Evolutionary conservation across 2,113 vertebrate species (phyloP), one percentile per base, ranked within the genome.

Genomic region (Gymnorhina tibicen): DNA sequence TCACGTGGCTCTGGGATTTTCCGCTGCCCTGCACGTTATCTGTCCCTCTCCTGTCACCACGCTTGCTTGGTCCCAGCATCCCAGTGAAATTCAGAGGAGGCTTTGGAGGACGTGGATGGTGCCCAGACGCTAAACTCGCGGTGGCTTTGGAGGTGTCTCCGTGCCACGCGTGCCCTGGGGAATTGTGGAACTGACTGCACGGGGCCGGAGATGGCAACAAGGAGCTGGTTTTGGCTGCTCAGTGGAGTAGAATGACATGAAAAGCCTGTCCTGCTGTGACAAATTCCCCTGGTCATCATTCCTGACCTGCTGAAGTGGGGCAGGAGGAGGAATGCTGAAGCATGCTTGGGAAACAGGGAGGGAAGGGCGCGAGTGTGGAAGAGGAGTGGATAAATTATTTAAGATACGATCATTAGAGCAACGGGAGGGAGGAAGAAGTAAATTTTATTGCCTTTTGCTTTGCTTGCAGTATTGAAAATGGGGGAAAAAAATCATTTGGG

Each of bases 361-460:
- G 10, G 75, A 79, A 91, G 67, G 64, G 39, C 0, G 0, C 23
- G 64, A 53, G 70, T 3, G 10, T 21, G 4, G 87, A 41, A 60
- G 52, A 59, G 58, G 26, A 82, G 62, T 7, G 30, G 87, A 92
- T 96, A 58, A 95, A 94, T 96, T 96, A 94, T 96, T 95, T 73
- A 96, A 94, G 85, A 39, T 62, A 27, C 8, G 1, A 95, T 96
- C 87, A 55, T 96, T 93, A 95, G n/a, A 91, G 81, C 69, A 66
- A 30, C 0, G 2, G 8, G 24, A 11, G 2, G n/a, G 7, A 39
- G 10, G 21, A 30, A 41, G 22, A 37, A 66, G 41, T n/a, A 69
- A 55, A 12, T 91, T 83, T 88, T 86, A n/a, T 87, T 93, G 39
- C 44, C 69, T 94, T 97, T 90, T 80, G 94, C 92, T 95, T 95